phyloP scores from a whole-genome alignment of 2,113 vertebrate species.

The Indicator maculatus region DNA sequence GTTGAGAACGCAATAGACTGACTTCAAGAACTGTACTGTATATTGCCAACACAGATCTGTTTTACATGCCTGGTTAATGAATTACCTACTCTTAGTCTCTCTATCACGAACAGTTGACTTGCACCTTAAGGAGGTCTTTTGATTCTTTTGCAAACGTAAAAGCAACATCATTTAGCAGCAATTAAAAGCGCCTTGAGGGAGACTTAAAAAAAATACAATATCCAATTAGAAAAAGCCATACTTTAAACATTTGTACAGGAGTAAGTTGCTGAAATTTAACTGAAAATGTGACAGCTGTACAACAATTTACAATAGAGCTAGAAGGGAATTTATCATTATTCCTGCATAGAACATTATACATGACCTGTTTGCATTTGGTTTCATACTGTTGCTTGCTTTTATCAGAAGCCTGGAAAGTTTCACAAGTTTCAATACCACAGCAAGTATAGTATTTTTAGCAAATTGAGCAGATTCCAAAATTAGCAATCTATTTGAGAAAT shows the following conservation, averaged over 20 bases:
- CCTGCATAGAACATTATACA: conserved; percentile 95
- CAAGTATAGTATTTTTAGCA: conserved; percentile 61
- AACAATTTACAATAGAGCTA: conserved; percentile 93
- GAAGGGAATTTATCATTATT: conserved; percentile 92
- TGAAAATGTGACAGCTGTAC: conserved; percentile 92
- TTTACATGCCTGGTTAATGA: conserved; percentile 76
- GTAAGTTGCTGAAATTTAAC: conserved; percentile 89
- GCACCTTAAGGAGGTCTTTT: conserved; percentile 89
- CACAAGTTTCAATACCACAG: conserved; percentile 66
- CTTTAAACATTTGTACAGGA: conserved; percentile 93
- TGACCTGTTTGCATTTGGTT: conserved; percentile 92
- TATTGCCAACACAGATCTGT: conserved; percentile 70
- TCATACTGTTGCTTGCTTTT: conserved; percentile 83
- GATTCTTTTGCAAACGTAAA: conserved; percentile 86
- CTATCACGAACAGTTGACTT: conserved; percentile 84
- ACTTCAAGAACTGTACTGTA: conserved; percentile 67
- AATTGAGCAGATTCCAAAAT: conserved; percentile 68
- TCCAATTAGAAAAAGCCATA: conserved; percentile 87
- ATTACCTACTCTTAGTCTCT: conserved; percentile 72
- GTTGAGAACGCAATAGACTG: conserved; percentile 69
- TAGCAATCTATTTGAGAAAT: conserved; percentile 58
- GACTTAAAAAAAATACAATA: conserved; percentile 90
- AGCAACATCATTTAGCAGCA: conserved; percentile 93
- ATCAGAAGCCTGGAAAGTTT: conserved; percentile 79
- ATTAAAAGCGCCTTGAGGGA: conserved; percentile 84